Conservation (phyloP, 2,113 vertebrate species). For the Chamaetylas fuelleborni region DNA sequence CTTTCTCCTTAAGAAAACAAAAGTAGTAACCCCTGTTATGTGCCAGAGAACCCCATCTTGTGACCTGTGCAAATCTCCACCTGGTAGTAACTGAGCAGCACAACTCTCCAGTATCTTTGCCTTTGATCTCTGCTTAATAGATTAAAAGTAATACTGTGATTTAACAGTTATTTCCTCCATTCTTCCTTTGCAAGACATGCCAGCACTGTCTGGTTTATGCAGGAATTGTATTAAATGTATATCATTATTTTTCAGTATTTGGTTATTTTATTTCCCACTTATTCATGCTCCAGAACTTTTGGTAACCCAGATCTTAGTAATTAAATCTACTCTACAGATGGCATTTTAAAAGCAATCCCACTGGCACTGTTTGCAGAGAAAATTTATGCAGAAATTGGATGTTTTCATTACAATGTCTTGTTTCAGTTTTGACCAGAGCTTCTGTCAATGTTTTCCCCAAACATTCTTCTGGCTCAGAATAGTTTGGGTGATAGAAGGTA, state of each 20-base stretch:
- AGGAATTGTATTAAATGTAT: not conserved
- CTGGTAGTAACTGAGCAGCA: not conserved
- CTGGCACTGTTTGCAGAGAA: not conserved
- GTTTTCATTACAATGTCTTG: not conserved
- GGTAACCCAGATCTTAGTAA: not conserved
- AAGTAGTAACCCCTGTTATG: not conserved
- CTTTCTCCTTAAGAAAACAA: not conserved
- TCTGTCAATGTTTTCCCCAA: not conserved
- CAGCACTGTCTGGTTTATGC: not conserved
- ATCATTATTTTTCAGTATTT: not conserved
- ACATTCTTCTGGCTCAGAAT: not conserved
- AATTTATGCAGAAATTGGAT: not conserved
- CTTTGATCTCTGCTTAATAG: not conserved
- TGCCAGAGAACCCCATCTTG: not conserved
- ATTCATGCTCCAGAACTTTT: not conserved
- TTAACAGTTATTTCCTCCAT: not conserved
- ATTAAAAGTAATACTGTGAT: not conserved
- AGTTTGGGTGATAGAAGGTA: not conserved
- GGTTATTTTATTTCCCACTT: not conserved
- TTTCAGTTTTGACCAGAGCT: not conserved
- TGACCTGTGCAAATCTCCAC: not conserved
- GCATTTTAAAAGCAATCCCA: not conserved
- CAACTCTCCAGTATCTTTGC: not conserved
- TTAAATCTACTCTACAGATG: not conserved
- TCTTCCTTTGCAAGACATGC: not conserved